Base-by-base conservation (phyloP, 2,888 invertebrate species). In the Venusia cambrica region DNA sequence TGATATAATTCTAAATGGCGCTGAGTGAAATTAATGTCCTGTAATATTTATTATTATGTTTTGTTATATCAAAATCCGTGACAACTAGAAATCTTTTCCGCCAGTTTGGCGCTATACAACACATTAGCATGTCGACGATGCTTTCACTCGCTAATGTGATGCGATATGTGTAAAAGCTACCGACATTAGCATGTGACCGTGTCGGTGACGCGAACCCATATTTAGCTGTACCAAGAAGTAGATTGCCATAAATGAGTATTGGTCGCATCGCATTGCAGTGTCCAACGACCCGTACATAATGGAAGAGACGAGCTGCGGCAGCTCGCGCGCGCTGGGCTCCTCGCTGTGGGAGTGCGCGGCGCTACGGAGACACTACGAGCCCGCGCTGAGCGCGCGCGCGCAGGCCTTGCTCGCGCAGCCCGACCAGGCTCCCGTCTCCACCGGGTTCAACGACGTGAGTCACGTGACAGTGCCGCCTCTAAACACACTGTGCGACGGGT, bases 331-430 rank as follows among this genome's bases (percentile, higher is more conserved):
- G 0, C 83, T 96, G 2, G 91, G 94, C 43, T 97, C 97, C 62
- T 96, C 95, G 25, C 88, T 99, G 33, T 99, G 98, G 98, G 98
- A 99, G 88, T 89, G 97, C 40, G 89, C 92, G 53, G 91, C 93
- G 5, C 84, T 97, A 45, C 60, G 65, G n/a, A 54, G 72, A 0
- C 76, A 76, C 69, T 59, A 51, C 45, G 51, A 57, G 51, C 94
- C 96, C 2, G 89, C 89, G 39, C 92, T 96, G 4, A 89, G 92
- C 7, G 88, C 88, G 24, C 92, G 93, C 0, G 95, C 96, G 0
- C 67, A 60, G 5, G 85, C 89, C 48, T 56, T 59, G 34, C 62
- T 65, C 3, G 54, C 48, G n/a, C n/a, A n/a, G n/a, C 12, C 48
- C 62, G 10, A 65, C 60, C 10, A 46, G 28, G 9, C 15, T 31